Base-by-base conservation (phyloP, 2,113 vertebrate genomes). In the Osmerus mordax region DNA sequence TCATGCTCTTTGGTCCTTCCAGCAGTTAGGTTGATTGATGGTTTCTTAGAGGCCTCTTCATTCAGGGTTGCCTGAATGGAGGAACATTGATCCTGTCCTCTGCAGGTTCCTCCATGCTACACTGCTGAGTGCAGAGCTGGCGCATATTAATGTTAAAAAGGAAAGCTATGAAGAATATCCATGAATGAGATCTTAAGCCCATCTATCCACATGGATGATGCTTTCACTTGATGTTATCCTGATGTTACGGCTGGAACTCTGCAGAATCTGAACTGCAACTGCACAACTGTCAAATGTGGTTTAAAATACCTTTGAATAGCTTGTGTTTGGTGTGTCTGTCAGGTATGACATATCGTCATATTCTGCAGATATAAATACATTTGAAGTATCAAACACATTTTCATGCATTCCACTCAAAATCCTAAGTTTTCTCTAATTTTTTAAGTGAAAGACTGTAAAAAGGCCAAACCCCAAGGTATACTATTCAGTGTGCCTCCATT, bases 11-110 rank as follows among this genome's bases (percentile, higher is more conserved):
- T 41, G 54, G 54, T 55, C 52, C 15, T 55, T 5, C 15, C 21
- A 68, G 25, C 8, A 47, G 52, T 54, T 29, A 8, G 14, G 55
- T 59, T 69, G 25, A 58, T n/a, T 51, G 64, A 65, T 21, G 13
- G 36, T 3, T 51, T 36, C 64, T 21, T n/a, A 14, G 64, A 47
- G 64, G 36, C 15, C 41, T 65, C 64, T 65, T 65, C 32, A 21
- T 51, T 19, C 41, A 19, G 32, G 28, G 16, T 19, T 29, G 64
- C 64, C 12, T n/a, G 41, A 25, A 41, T 15, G 36, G 47, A 7
- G 32, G 8, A 19, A 14, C 64, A 65, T 65, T 51, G 64, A 65
- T 65, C 64, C 18, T 70, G 16, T 59, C 53, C 68, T n/a, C 32
- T 41, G 64, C 36, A 47, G 36, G 11, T 19, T 2, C 18, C 29